Evolutionary conservation across 2,888 invertebrate species (phyloP).

Genomic region (Tuberolachnus salignus): DNA sequence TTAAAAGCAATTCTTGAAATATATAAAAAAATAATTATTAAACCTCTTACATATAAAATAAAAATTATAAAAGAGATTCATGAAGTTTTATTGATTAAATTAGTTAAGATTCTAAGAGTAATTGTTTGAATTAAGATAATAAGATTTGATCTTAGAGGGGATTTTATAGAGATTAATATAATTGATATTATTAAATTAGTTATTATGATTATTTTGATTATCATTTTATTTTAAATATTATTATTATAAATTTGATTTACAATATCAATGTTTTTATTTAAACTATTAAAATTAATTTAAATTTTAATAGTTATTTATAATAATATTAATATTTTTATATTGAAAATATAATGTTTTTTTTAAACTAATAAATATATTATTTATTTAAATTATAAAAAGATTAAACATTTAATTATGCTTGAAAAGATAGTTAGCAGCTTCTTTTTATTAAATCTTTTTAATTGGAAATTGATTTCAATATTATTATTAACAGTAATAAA

Average conservation of each 20-base stretch:
- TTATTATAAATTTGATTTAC: too few relatives aligned
- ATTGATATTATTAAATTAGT: neutral
- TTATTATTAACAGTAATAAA: constrained; percentile 44
- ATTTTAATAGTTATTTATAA: constrained; percentile 68
- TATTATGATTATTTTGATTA: neutral
- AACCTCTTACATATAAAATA: constrained; percentile 8
- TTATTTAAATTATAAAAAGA: too few relatives aligned
- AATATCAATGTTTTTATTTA: too few relatives aligned
- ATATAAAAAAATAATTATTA: constrained; percentile 9
- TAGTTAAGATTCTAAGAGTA: neutral
- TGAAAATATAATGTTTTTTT: neutral
- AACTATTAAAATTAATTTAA: neutral
- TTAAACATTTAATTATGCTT: constrained; percentile 18
- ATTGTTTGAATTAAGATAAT: neutral
- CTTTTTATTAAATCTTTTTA: constrained; percentile 9
- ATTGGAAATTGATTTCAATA: constrained; percentile 14
- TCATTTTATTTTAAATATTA: neutral
- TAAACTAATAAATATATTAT: constrained; percentile 21
- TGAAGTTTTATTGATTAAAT: constrained; percentile 1
- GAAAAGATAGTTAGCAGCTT: constrained; percentile 21
- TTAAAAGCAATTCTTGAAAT: constrained; percentile 34
- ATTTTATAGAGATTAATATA: neutral
- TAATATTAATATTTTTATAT: constrained; percentile 62
- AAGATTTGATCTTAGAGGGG: neutral
- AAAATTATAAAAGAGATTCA: constrained; percentile 32